A percentile compares a stretch with the other conserved stretches of the same genome.
Conservation (phyloP, 2,113 vertebrate species). For the Laticauda colubrina region DNA sequence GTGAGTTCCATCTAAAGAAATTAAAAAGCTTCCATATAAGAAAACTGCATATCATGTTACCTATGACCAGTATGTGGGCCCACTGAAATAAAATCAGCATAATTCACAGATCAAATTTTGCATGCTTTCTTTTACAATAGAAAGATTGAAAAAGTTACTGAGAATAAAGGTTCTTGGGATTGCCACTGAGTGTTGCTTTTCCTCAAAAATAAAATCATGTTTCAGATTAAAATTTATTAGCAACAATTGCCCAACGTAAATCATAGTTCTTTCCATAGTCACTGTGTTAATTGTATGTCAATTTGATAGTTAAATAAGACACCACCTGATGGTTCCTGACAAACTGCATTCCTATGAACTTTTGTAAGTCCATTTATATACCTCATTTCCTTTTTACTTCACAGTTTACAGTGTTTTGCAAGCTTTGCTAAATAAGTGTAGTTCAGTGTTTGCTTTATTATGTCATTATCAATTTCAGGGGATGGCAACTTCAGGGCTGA, state of each 20-base stretch:
- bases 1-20: background rate
- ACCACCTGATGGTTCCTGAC: background rate
- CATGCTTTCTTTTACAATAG: background rate
- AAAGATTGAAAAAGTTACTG: background rate
- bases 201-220: background rate
- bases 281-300: background rate
- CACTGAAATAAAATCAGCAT: background rate
- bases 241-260: background rate
- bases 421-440: conserved; percentile 12
- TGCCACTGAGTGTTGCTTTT: background rate
- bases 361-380: background rate
- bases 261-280: background rate
- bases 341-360: conserved; percentile 9
- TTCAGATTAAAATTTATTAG: background rate
- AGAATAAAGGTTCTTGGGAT: background rate
- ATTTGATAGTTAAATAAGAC: background rate
- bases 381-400: background rate
- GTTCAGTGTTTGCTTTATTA: conserved; percentile 21
- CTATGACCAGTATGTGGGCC: background rate
- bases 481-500: conserved; percentile 18
- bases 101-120: background rate
- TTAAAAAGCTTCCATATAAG: background rate
- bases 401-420: background rate
- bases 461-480: background rate
- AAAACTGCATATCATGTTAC: background rate